phyloP scores from a whole-genome alignment of 2,797 vertebrate species.

The Lutjanus argentimaculatus region DNA sequence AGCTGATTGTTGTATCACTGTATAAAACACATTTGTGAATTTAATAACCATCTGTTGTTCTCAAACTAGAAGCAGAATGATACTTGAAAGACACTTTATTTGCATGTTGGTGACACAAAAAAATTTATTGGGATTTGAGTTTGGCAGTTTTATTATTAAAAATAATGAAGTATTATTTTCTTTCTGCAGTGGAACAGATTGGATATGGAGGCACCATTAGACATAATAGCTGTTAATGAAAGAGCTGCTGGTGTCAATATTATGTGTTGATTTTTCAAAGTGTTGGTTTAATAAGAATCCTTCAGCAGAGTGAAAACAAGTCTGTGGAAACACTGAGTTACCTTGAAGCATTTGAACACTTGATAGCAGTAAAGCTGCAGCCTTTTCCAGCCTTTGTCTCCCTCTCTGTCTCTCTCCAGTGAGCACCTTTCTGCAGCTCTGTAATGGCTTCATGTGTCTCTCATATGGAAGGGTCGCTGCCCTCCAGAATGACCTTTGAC shows the following conservation, averaged over 20 bases:
- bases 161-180: slow-evolving; percentile 5
- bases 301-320: neutral
- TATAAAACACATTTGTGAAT: no score
- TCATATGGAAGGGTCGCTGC: slow-evolving; percentile 19
- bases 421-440: neutral
- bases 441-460: slow-evolving; percentile 9
- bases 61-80: neutral
- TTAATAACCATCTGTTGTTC: neutral
- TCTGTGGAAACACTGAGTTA: neutral
- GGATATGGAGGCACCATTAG: slow-evolving; percentile 1
- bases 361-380: neutral
- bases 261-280: slow-evolving; percentile 9
- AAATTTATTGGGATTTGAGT: neutral
- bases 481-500: slow-evolving; percentile 33
- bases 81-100: neutral
- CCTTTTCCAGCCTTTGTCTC: neutral
- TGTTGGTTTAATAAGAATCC: neutral
- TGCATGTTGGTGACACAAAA: neutral
- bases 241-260: slow-evolving; percentile 1
- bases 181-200: neutral
- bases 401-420: no score
- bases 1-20: no score
- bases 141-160: neutral
- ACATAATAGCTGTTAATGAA: slow-evolving; percentile 18
- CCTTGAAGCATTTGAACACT: slow-evolving; percentile 20